Base-by-base conservation (phyloP, 2,797 vertebrate genomes). In the Acrocephalus scirpaceus region DNA sequence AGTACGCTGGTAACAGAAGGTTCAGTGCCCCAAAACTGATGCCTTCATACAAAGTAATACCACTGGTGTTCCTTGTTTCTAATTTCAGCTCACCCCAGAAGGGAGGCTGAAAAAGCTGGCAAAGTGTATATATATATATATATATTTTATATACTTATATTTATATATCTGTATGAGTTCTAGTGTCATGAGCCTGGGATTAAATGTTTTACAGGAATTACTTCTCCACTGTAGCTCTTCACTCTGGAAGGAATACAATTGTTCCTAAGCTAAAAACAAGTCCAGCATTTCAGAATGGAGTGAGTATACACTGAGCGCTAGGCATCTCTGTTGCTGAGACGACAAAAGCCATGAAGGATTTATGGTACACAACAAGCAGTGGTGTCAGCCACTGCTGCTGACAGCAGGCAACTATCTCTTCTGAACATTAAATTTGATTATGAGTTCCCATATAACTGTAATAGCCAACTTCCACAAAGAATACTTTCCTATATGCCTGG, bases 401-500 rank as follows among this genome's bases (percentile, higher is more conserved):
- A 76, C 16, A 44, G 66, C 73, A 90, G 40, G 80, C 80, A 93
- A 86, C 88, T 62, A 42, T 79, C 92, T 93, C 66, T 60, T 81
- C 79, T 73, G 38, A 93, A 95, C 60, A 70, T 84, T 84, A 86
- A 67, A 93, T 86, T 66, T 81, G 66, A 88, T 86, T 81, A 83
- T 62, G 66, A 93, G 76, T 70, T 90, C 70, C 66, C 76, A 58
- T 78, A 66, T 78, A 93, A 93, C 51, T 78, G 36, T 88, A 96
- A 97, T 38, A 81, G 64, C n/a, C 70, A 81, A 78, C 86, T 92
- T 93, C 74, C 80, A 90, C 73, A 70, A 94, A 90, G 71, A 94
- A 94, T 44, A 66, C 79, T 70, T 66, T 84, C 62, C 70, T 88
- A 69, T 69, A 91, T 86, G 90, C 73, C 90, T 95, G 56, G 90